Evolutionary conservation across 2,888 invertebrate genomes (phyloP), one percentile per base, ranked within the genome.

Genomic region (Phalera bucephala): DNA sequence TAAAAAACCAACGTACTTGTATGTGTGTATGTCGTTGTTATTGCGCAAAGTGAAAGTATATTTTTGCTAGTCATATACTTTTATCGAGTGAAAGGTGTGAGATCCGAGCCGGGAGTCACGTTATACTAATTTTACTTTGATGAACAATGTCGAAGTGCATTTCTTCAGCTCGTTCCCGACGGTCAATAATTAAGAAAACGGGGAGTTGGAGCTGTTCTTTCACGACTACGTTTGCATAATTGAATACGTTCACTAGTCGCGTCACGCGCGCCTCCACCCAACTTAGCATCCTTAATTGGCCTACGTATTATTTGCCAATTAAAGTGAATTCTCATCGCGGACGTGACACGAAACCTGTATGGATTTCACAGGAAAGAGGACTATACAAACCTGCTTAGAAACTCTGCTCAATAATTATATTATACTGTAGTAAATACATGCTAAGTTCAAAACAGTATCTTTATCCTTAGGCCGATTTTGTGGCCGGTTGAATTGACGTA

Each of bases 291-390:
- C 86, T 80, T 90, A 89, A 90, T 90, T 90, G 86, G 84, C 81
- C 82, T 87, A 78, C 86, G 89, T 89, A 90, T 90, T 89, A 90
- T 90, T 89, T 89, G 89, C 89, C 89, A 90, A 90, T 90, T 90
- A 90, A 88, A 89, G 88, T 84, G 85, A 87, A 89, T 87, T 90
- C 80, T 87, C 89, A 81, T 85, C 70, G 81, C 64, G 76, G 67
- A 89, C 88, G 87, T 89, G 88, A 87, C 80, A 65, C 64, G 87
- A 87, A 89, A 87, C 78, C 79, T 71, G 69, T 80, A 84, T 81
- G 73, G 74, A 77, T 75, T 71, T 45, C 46, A 49, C 23, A 19
- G 64, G 50, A 56, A 67, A 73, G 75, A 75, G 76, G 73, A 46
- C 46, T 47, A 33, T 48, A 68, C 73, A 65, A n/a, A n/a, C n/a